Conservation (phyloP, 2,888 invertebrate genomes). For the Heteromurus nitidus region DNA sequence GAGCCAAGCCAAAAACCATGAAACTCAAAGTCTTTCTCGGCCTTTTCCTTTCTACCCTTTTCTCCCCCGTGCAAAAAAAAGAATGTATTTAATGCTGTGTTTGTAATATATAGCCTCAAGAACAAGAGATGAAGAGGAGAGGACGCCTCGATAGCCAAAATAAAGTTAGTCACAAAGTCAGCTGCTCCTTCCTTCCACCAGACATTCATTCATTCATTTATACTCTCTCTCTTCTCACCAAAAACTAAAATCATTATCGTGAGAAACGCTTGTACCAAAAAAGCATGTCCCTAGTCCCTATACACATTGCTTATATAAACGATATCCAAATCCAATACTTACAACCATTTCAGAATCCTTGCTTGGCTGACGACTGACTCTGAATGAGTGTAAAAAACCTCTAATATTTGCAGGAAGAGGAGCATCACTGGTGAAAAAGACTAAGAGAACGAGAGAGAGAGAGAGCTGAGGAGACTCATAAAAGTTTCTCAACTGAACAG, state of each 20-base stretch:
- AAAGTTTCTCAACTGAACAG: conserved; percentile 50
- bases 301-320: too few relatives aligned
- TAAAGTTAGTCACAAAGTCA: conserved; percentile 38
- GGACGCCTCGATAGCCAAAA: neutral
- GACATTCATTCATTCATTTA: conserved; percentile 48
- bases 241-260: too few relatives aligned
- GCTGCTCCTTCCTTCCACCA: conserved; percentile 57
- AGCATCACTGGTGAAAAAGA: too few relatives aligned
- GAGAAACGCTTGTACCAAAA: too few relatives aligned
- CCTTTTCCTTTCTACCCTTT: neutral
- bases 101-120: neutral
- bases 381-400: neutral
- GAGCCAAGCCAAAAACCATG: neutral
- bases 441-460: neutral
- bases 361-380: neutral
- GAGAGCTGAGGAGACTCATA: conserved; percentile 18
- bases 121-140: conserved; percentile 1
- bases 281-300: too few relatives aligned
- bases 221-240: too few relatives aligned
- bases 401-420: neutral
- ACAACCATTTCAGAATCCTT: neutral
- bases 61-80: neutral
- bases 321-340: neutral
- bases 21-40: neutral
- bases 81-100: conserved; percentile 36